Percentiles rank a stretch among this genome's conserved stretches.
Conservation (phyloP, 2,113 vertebrate genomes). For the Pandion haliaetus region DNA sequence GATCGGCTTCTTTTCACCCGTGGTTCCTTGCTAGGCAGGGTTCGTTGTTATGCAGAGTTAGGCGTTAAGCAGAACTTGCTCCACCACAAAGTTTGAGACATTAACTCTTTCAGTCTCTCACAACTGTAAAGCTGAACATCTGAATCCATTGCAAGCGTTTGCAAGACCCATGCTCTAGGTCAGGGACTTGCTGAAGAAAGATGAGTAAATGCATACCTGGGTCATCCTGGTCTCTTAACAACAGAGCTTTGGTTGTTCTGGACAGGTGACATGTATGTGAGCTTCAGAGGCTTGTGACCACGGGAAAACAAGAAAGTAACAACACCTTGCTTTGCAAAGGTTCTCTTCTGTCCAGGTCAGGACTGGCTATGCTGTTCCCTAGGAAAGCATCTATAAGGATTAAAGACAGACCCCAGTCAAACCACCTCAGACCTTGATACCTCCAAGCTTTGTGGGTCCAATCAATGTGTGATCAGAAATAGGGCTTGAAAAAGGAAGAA, state of each 20-base stretch:
- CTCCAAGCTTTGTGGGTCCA: not conserved
- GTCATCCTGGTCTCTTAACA: not conserved
- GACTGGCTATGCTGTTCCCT: not conserved
- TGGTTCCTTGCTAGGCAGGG: too few relatives aligned
- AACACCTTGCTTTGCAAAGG: not conserved
- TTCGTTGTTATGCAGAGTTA: too few relatives aligned
- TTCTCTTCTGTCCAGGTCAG: not conserved
- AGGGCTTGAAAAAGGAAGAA: not conserved
- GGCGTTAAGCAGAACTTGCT: too few relatives aligned
- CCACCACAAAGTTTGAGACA: too few relatives aligned
- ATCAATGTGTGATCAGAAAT: not conserved
- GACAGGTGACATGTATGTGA: not conserved
- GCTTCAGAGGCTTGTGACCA: not conserved
- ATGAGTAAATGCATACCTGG: not conserved
- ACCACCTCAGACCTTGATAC: not conserved
- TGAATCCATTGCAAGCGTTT: not conserved
- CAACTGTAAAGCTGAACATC: not conserved
- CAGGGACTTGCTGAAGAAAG: not conserved
- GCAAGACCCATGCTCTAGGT: not conserved
- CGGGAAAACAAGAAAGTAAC: not conserved
- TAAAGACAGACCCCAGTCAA: not conserved
- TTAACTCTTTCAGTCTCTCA: too few relatives aligned
- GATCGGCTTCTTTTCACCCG: too few relatives aligned
- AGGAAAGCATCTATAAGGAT: not conserved
- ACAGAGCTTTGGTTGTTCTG: not conserved